A percentile compares a stretch with the other conserved stretches of the same genome.
Evolutionary conservation across 2,888 invertebrate genomes (phyloP).

Genomic region (Empis livida): DNA sequence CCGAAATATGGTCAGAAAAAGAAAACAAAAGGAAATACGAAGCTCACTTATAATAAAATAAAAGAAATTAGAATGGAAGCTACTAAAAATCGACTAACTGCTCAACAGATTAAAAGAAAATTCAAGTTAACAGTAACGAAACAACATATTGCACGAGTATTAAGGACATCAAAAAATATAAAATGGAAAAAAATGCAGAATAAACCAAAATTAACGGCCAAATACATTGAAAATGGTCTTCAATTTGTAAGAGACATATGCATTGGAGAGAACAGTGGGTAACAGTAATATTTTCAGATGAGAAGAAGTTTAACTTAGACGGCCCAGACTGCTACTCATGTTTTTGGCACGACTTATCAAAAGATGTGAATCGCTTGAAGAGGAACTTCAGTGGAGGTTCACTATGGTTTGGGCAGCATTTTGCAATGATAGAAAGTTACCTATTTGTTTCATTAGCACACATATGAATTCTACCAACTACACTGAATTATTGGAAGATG

Average conservation of each 20-base stretch:
- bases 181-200: neutral
- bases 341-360: neutral
- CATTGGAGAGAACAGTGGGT: constrained; percentile 1
- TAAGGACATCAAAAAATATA: neutral
- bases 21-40: too few species aligned
- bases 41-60: neutral
- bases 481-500: neutral
- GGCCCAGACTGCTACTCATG: neutral
- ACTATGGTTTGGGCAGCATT: neutral
- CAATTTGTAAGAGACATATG: constrained; percentile 1
- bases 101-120: neutral
- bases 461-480: neutral
- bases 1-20: too few species aligned
- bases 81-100: constrained; percentile 1
- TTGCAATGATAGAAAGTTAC: neutral
- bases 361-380: neutral
- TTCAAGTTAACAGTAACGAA: constrained; percentile 1
- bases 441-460: neutral
- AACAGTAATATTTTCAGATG: constrained; percentile 1
- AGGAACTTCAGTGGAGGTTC: too few species aligned
- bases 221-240: neutral
- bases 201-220: neutral
- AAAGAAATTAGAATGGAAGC: neutral
- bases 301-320: constrained; percentile 5
- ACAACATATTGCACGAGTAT: neutral